These are phyloP conservation scores for Erethizon dorsatum DNA, from an alignment of 2,797 vertebrate genomes.

Conservation along the genomic window DNA sequence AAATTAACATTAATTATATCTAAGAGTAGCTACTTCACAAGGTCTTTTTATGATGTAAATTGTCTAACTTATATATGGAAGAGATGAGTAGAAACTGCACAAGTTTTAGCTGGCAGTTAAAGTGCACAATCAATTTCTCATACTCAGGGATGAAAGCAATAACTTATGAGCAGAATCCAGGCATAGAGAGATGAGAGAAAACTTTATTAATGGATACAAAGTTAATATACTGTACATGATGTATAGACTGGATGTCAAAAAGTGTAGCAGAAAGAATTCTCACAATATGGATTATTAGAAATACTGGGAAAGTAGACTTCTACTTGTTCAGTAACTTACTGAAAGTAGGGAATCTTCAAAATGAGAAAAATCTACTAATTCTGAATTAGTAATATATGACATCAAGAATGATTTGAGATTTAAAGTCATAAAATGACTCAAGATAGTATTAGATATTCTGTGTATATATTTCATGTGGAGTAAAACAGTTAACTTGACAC, in stretches of 20 bases:
- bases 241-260: background rate
- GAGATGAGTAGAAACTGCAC: background rate
- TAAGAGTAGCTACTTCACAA: background rate
- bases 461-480: background rate
- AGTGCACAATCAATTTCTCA: background rate
- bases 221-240: background rate
- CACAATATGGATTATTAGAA: background rate
- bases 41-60: background rate
- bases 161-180: background rate
- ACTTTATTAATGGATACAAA: background rate
- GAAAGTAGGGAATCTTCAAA: background rate
- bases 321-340: background rate
- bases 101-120: background rate
- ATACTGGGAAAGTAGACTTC: background rate
- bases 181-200: background rate
- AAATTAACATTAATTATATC: background rate
- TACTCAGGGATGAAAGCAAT: background rate
- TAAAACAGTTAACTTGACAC: background rate
- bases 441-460: background rate
- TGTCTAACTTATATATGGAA: background rate
- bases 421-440: background rate
- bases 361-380: background rate
- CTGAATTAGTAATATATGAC: background rate
- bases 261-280: background rate
- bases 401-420: background rate